A percentile compares a stretch with the other conserved stretches of the same genome.
These are phyloP conservation scores for Glyptemys insculpta DNA, from an alignment of 2,797 vertebrate genomes.

Conservation along the genomic window DNA sequence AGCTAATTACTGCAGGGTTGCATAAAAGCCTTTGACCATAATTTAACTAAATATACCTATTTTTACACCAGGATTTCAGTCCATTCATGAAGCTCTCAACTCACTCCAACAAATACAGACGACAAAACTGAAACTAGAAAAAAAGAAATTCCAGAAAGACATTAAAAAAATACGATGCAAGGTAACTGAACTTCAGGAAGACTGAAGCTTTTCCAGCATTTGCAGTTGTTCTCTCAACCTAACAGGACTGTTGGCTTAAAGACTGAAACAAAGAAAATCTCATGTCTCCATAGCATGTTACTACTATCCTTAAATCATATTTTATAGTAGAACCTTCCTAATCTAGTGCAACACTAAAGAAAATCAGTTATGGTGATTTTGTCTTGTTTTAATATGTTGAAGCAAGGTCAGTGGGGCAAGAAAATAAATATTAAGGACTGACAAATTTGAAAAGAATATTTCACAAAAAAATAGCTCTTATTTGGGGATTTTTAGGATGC, in stretches of 20 bases:
- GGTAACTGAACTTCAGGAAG: constrained; percentile 74
- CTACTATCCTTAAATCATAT: not conserved
- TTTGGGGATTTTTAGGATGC: not conserved
- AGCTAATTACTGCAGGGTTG: not conserved
- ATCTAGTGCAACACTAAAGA: not conserved
- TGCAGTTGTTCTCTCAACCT: not conserved
- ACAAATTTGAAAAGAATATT: not conserved
- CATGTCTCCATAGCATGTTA: not conserved
- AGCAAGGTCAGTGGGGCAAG: not conserved
- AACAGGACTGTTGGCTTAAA: not conserved
- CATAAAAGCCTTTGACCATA: not conserved
- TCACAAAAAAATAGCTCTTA: not conserved
- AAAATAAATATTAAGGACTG: not conserved
- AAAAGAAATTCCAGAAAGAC: constrained; percentile 84
- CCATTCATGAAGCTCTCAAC: constrained; percentile 84
- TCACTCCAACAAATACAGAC: constrained; percentile 86
- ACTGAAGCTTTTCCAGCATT: constrained; percentile 27
- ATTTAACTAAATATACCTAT: constrained; percentile 38
- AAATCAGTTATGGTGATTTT: not conserved
- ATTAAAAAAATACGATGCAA: constrained; percentile 75
- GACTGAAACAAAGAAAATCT: not conserved
- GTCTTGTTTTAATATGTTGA: not conserved
- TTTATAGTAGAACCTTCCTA: not conserved
- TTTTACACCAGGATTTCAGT: constrained; percentile 85
- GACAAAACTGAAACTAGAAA: constrained; percentile 86